Evolutionary conservation across 2,113 vertebrate genomes (phyloP).

Genomic region (Pterocles burchelli): DNA sequence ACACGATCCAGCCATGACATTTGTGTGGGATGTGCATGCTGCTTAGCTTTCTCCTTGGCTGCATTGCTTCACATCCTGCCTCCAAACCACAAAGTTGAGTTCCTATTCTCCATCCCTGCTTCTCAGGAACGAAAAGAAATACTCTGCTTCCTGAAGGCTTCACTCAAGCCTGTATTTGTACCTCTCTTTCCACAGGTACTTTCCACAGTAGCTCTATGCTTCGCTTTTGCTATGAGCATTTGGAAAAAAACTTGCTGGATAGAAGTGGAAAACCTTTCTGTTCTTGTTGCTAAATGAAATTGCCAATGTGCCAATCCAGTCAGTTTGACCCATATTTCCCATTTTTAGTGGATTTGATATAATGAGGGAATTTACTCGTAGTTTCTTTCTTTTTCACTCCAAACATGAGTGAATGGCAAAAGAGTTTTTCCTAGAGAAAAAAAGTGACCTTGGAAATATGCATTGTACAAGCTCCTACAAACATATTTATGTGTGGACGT

Average conservation of each 20-base stretch:
- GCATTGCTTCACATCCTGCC: neutral
- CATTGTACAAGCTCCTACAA: neutral
- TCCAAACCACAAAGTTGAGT: neutral
- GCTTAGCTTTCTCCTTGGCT: neutral
- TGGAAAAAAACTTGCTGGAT: neutral
- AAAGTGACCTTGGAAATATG: neutral
- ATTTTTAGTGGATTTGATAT: neutral
- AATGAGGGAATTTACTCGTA: neutral
- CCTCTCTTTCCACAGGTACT: neutral
- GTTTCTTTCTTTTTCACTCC: neutral
- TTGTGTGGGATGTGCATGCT: accelerated
- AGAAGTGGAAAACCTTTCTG: neutral
- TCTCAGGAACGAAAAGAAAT: neutral
- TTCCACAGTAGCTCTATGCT: neutral
- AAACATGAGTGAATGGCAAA: neutral
- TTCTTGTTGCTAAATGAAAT: neutral
- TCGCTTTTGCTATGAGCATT: neutral
- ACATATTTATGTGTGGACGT: neutral
- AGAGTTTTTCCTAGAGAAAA: neutral
- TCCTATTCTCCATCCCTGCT: neutral
- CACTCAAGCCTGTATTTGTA: neutral
- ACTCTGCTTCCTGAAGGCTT: neutral
- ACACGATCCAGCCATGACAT: accelerated
- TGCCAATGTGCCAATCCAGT: neutral
- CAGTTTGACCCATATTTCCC: neutral